Base-by-base conservation (phyloP, 1,140 invertebrate genomes). In the Drosophila lacertosa region DNA sequence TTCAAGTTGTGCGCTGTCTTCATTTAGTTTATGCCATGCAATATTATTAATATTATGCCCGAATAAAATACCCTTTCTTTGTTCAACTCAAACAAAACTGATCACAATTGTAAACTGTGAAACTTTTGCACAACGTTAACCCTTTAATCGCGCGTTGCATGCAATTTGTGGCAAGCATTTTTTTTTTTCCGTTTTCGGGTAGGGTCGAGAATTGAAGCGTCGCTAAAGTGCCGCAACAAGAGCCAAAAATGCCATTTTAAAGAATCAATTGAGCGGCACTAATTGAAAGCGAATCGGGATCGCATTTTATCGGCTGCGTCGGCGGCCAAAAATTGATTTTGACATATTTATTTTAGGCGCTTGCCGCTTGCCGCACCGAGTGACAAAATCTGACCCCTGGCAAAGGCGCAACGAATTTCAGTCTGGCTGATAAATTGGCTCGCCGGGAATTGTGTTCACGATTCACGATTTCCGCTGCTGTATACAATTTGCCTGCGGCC, bases 261-360 rank as follows among this genome's bases (percentile, higher is more conserved):
- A 69, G 74, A 86, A 40, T 66, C 77, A 86, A 86, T 86, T 82
- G 82, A 66, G 63, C 66, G 77, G 51, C 58, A 88, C 77, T 88
- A 86, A 86, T 88, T 65, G 55, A 40, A 51, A 29, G 55, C 37
- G 48, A 33, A 18, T 58, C 26, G n/a, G 53, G 22, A 16, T 63
- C 15, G 26, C 24, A 40, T 47, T 63, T 63, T 63, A 74, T 42
- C 45, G 40, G 22, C 26, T 62, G 77, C 77, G 81, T 86, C 57
- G 81, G 82, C 63, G 82, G 47, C 24, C 32, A 6, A 72, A 65
- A 73, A 66, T 77, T 39, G 70, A 78, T 75, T 77, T 86, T 78
- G 77, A 88, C 74, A 88, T 81, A 84, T 88, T 81, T 78, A 88
- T 88, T 88, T 88, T 75, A 70, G 64, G 67, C 62, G 70, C 69